Evolutionary conservation across 2,888 invertebrate genomes (phyloP).

Genomic region (Ceramica pisi): DNA sequence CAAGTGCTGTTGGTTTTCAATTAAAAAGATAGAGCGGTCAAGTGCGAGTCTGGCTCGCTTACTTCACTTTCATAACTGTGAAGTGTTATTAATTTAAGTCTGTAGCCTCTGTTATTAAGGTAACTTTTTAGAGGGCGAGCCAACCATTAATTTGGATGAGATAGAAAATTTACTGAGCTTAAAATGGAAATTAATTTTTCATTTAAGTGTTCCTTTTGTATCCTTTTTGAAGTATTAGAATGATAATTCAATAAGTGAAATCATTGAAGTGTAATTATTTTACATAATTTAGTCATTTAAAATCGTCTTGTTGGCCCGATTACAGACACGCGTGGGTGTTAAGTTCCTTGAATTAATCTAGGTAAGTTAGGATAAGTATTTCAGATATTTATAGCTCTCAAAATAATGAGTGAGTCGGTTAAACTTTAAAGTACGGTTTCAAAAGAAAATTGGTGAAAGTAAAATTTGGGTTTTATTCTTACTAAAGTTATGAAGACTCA

Average conservation of each 20-base stretch:
- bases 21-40: slow-evolving; percentile 13
- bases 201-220: background rate
- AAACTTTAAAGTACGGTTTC: background rate
- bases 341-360: background rate
- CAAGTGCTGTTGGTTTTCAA: slow-evolving; percentile 28
- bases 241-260: slow-evolving; percentile 13
- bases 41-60: background rate
- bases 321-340: background rate
- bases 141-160: background rate
- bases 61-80: slow-evolving; percentile 4
- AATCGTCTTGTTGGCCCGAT: background rate
- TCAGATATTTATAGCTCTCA: background rate
- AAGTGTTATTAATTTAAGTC: slow-evolving; percentile 19
- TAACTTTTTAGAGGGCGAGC: background rate
- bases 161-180: background rate
- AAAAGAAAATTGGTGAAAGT: background rate
- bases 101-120: background rate
- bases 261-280: slow-evolving; percentile 5
- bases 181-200: background rate
- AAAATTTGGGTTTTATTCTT: background rate
- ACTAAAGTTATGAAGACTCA: no score
- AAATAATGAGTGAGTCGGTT: background rate
- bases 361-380: background rate
- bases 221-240: slow-evolving; percentile 1
- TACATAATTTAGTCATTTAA: slow-evolving; percentile 12